Evolutionary conservation across 2,888 invertebrate species (phyloP).

Genomic region (Glaucopsyche alexis): DNA sequence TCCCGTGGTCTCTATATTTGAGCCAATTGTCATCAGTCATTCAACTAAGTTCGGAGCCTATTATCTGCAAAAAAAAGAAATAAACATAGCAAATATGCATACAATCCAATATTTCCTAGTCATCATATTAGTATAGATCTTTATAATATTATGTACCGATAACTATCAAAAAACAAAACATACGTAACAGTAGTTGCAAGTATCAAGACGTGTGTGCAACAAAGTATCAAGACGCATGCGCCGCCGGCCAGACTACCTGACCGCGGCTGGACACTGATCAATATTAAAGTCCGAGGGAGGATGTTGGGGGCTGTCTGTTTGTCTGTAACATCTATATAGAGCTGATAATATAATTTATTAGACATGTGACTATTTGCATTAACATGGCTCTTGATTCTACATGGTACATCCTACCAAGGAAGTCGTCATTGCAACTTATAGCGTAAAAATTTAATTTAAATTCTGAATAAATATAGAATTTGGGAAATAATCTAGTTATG

Average conservation of each 20-base stretch:
- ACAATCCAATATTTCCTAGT: too few species aligned
- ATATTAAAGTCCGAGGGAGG: conserved; percentile 81
- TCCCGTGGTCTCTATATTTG: too few species aligned
- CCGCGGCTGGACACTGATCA: conserved; percentile 81
- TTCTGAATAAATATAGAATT: conserved; percentile 13
- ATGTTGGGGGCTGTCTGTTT: conserved; percentile 77
- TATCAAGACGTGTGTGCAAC: conserved; percentile 36
- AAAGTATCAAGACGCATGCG: conserved; percentile 66
- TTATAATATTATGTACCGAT: background rate
- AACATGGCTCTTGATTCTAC: too few species aligned
- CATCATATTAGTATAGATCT: background rate
- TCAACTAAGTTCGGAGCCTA: too few species aligned
- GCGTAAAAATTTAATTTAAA: conserved; percentile 18
- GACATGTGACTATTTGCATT: too few species aligned
- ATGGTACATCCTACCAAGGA: too few species aligned
- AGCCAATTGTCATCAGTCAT: too few species aligned
- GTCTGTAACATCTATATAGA: conserved; percentile 62
- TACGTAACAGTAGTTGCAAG: conserved; percentile 20
- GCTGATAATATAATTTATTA: conserved; percentile 46
- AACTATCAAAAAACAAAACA: background rate
- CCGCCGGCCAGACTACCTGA: conserved; percentile 75
- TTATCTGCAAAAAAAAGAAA: too few species aligned
- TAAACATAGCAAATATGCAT: too few species aligned
- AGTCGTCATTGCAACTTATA: too few species aligned
- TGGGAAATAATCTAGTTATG: too few species aligned